phyloP scores from a whole-genome alignment of 2,797 vertebrate species.

The Hoplostethus mediterraneus region DNA sequence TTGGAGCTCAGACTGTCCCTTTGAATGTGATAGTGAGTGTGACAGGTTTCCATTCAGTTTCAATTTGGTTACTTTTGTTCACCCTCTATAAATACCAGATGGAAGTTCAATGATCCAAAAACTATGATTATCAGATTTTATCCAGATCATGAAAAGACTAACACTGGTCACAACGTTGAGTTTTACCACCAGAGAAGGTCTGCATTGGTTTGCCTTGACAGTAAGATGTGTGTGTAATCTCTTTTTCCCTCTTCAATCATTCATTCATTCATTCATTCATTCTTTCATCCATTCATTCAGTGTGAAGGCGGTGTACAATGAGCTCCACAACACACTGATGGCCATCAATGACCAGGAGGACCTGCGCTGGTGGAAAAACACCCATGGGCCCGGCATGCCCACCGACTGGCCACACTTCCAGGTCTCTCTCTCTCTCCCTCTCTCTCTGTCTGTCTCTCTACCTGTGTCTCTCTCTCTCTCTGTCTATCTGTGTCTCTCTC shows the following conservation, averaged over 20 bases:
- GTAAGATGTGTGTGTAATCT: no score
- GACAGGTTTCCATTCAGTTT: no score
- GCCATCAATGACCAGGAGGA: slow-evolving; percentile 88
- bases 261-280: background rate
- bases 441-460: background rate
- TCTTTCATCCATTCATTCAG: slow-evolving; percentile 52
- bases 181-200: no score
- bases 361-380: slow-evolving; percentile 90
- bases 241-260: background rate
- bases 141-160: no score
- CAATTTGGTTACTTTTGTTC: background rate
- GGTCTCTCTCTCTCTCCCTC: slow-evolving; percentile 64
- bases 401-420: slow-evolving; percentile 91
- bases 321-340: slow-evolving; percentile 87
- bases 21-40: background rate
- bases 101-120: background rate
- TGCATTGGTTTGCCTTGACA: no score
- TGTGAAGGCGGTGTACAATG: slow-evolving; percentile 83
- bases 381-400: slow-evolving; percentile 88
- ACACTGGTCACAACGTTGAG: no score
- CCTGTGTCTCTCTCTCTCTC: background rate
- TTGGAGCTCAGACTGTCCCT: background rate
- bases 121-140: background rate
- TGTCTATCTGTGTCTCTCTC: background rate
- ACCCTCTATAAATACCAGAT: background rate